Evolutionary conservation across 2,797 vertebrate species (phyloP), one percentile per base, ranked within the genome.

Genomic region (Sylvilagus floridanus): DNA sequence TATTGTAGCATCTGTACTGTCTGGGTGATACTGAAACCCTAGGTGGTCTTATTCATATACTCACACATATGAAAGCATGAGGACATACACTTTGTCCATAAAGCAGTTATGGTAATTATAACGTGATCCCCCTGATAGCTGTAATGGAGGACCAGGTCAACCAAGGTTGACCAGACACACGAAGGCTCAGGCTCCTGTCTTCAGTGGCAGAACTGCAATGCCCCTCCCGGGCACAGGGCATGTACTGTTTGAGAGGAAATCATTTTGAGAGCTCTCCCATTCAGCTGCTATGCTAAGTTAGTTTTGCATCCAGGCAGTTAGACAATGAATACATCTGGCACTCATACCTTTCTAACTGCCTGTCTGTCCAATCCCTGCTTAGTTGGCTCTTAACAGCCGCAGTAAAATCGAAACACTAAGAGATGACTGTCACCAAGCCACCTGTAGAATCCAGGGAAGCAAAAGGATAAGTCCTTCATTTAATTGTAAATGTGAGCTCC

Each of bases 401-500:
- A 71, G 71, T 84, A 82, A 73, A 95, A 96, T 92, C n/a, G 5
- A 94, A 97, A 68, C 83, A 71, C 85, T 92, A 60, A 92, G 77
- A 35, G 42, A 84, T 63, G 79, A 77, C 94, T 85, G 60, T n/a
- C 54, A 35, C 63, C 90, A 69, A 54, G 30, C 62, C 95, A 87
- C 76, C 91, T 72, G 2, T 50, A 81, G 89, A 90, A 94, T 94
- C 83, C 68, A 81, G 88, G 71, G 84, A 85, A 73, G 62, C 52
- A 12, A 90, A 71, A 91, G 85, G 94, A 96, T 88, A 84, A 88
- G 84, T 60, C 72, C 52, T 50, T 95, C 77, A 1, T 86, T 75
- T 94, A 81, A 86, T 93, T 91, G 94, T 69, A 32, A 95, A 19
- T 72, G 2, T 13, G 21, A 93, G 28, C 82, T 91, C 57, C n/a